phyloP scores from a whole-genome alignment of 2,113 vertebrate genomes.

The Triplophysa tibetana region DNA sequence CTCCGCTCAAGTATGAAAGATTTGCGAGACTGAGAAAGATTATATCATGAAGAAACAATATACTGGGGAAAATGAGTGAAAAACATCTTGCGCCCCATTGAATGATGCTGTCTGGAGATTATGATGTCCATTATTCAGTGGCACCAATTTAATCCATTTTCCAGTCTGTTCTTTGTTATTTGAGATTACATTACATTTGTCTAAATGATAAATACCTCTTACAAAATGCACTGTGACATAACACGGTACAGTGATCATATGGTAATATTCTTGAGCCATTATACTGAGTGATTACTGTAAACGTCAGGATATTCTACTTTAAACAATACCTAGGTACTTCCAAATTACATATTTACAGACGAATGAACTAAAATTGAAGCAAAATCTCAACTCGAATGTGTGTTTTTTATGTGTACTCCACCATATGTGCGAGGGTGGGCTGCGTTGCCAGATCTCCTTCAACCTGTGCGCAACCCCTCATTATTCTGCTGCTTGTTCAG shows the following conservation, averaged over 20 bases:
- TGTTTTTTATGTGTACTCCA: slow-evolving; percentile 1
- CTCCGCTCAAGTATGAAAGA: neutral
- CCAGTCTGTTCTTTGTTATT: neutral
- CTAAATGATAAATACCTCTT: neutral
- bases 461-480: slow-evolving; percentile 15
- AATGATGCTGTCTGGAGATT: neutral
- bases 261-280: neutral
- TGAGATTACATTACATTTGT: neutral
- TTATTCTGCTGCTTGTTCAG: slow-evolving; percentile 27
- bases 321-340: too few relatives aligned
- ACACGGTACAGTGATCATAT: neutral
- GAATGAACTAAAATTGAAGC: too few relatives aligned
- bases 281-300: neutral
- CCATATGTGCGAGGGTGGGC: slow-evolving; percentile 17
- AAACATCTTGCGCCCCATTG: neutral
- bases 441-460: slow-evolving; percentile 33
- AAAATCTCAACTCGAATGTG: neutral
- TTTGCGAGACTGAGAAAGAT: too few relatives aligned
- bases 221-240: neutral
- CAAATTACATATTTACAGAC: too few relatives aligned
- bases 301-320: too few relatives aligned
- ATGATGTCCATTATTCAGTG: neutral
- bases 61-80: neutral
- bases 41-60: neutral
- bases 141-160: slow-evolving; percentile 7